phyloP scores from a whole-genome alignment of 2,113 vertebrate species.

The Prolemur simus region DNA sequence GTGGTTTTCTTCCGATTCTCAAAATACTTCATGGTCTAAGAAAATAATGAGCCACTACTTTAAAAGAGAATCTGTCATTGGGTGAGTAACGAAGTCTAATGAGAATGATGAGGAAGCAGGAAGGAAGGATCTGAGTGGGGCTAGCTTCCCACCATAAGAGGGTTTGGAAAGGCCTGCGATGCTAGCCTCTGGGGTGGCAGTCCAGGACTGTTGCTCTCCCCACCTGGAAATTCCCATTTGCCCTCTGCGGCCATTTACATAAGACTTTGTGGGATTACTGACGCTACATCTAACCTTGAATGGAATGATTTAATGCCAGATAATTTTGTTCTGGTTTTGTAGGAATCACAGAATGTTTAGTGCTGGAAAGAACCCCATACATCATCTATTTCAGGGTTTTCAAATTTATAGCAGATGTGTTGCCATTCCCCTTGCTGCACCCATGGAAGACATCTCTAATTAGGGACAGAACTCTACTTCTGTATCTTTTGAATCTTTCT shows the following conservation, averaged over 20 bases:
- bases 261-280: constrained; percentile 16
- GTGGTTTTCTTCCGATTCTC: neutral
- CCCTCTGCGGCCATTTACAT: neutral
- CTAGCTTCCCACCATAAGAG: neutral
- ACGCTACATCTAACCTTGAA: neutral
- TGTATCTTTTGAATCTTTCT: neutral
- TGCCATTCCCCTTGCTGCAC: neutral
- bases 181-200: neutral
- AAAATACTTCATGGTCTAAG: neutral
- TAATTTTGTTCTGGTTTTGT: constrained; percentile 49
- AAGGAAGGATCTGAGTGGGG: neutral
- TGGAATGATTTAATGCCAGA: constrained; percentile 27
- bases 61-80: neutral
- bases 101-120: neutral
- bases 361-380: constrained; percentile 2
- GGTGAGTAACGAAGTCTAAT: neutral
- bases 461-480: neutral
- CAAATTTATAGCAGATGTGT: constrained; percentile 25
- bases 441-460: neutral
- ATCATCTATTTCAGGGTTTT: constrained; percentile 26
- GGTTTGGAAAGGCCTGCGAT: neutral
- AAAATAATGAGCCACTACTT: neutral
- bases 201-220: neutral
- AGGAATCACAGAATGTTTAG: neutral
- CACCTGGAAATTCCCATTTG: neutral